Base-by-base conservation (phyloP, 2,888 invertebrate genomes). In the Steromphala cineraria region DNA sequence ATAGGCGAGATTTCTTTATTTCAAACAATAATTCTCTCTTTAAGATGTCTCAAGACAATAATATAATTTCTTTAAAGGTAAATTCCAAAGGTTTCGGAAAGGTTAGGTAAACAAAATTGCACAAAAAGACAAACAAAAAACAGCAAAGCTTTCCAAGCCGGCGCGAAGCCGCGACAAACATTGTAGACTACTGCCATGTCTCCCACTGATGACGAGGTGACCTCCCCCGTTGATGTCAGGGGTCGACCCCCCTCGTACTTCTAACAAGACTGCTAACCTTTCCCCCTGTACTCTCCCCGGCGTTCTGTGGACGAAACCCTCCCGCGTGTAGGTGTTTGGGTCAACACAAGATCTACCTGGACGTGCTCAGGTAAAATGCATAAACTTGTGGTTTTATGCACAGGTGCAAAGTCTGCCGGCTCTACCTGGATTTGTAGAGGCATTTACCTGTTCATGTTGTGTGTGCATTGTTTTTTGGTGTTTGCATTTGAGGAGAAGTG, bases 291-390 rank as follows among this genome's bases (percentile, higher is more conserved):
- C 40, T 17, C 36, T 40, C 40, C 40, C 71, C 19, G 19, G 71
- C n/a, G 71, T 71, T 36, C 19, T 28, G 71, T 71, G 40, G 56
- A 36, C 71, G 36, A 71, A 71, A 71, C 40, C 36, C 40, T 71
- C 17, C 36, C 71, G 71, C 71, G 40, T 71, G 71, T 71, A 71
- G 71, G 71, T 71, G 71, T 71, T 31, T 71, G 36, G 71, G 71
- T 71, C 71, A 71, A 71, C 71, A 71, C 40, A 71, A 71, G 71
- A 19, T 71, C 36, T 71, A 4, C 19, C n/a, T 71, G 31, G 19
- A 40, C 71, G 71, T 71, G 71, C 71, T 19, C 36, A 40, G 71
- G 36, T 36, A 31, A 36, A 36, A 36, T 28, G 71, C 15, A 17
- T 71, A 36, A 19, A 36, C 28, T 31, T 71, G 71, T 71, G 71